Conservation (phyloP, 2,113 vertebrate genomes). For the Brachypodius melanocephalos region DNA sequence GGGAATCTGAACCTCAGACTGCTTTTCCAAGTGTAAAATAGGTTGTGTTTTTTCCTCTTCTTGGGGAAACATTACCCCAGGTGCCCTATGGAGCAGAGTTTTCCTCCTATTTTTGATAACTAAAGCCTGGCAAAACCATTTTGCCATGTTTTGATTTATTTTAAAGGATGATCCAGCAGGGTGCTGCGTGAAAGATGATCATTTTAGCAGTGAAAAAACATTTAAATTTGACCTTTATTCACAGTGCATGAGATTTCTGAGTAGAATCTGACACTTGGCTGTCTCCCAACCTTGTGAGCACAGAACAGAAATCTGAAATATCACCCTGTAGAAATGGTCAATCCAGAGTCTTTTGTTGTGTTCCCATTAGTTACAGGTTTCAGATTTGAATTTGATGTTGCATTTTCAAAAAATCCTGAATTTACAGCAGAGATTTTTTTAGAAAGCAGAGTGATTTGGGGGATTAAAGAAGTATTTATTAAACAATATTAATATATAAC, state of each 20-base stretch:
- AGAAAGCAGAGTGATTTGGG: neutral
- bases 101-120: neutral
- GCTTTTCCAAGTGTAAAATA: neutral
- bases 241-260: neutral
- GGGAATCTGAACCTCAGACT: neutral
- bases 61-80: fast-evolving
- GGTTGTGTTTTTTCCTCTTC: fast-evolving
- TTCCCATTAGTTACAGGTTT: neutral
- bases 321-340: neutral
- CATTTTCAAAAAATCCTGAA: neutral
- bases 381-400: neutral
- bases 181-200: neutral
- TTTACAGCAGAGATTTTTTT: neutral
- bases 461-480: neutral
- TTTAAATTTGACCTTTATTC: neutral
- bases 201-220: neutral
- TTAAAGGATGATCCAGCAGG: neutral
- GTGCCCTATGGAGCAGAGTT: neutral
- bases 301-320: neutral
- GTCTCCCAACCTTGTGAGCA: neutral
- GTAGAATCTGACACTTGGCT: neutral
- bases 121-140: neutral
- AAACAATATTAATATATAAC: neutral
- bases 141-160: neutral
- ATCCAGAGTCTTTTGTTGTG: neutral